Evolutionary conservation across 2,888 invertebrate genomes (phyloP).

Genomic region (Acronicta psi): DNA sequence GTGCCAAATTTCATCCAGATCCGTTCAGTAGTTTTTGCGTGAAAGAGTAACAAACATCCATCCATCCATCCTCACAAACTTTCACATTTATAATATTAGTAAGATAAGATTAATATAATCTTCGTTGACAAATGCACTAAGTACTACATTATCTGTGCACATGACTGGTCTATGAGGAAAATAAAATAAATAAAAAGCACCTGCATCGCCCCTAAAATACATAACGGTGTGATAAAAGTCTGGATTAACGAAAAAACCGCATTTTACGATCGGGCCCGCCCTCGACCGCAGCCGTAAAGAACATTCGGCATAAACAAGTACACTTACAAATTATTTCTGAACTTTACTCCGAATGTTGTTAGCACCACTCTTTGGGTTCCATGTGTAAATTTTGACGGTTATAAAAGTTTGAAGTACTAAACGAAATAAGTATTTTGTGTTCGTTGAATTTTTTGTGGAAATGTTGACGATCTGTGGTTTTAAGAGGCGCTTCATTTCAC

Average conservation of each 20-base stretch:
- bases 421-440: background rate
- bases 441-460: background rate
- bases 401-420: slow-evolving; percentile 6
- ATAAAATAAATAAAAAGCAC: background rate
- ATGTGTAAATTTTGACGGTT: slow-evolving; percentile 21
- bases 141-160: too few species aligned
- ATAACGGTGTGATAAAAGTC: slow-evolving; percentile 55
- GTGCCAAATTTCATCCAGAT: too few species aligned
- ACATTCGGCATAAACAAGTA: slow-evolving; percentile 51
- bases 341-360: slow-evolving; percentile 40
- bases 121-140: too few species aligned
- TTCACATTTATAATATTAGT: too few species aligned
- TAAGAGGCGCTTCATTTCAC: background rate
- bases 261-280: slow-evolving; percentile 62
- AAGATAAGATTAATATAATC: too few species aligned
- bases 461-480: slow-evolving; percentile 10
- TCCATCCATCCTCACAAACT: too few species aligned
- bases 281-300: slow-evolving; percentile 60
- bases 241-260: slow-evolving; percentile 53
- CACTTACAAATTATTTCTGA: slow-evolving; percentile 53
- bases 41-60: too few species aligned
- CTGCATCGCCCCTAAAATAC: slow-evolving; percentile 12
- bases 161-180: too few species aligned
- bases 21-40: too few species aligned
- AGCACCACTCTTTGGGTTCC: slow-evolving; percentile 22